Evolutionary conservation across 2,797 vertebrate species (phyloP).

Genomic region (Threskiornis aethiopicus): DNA sequence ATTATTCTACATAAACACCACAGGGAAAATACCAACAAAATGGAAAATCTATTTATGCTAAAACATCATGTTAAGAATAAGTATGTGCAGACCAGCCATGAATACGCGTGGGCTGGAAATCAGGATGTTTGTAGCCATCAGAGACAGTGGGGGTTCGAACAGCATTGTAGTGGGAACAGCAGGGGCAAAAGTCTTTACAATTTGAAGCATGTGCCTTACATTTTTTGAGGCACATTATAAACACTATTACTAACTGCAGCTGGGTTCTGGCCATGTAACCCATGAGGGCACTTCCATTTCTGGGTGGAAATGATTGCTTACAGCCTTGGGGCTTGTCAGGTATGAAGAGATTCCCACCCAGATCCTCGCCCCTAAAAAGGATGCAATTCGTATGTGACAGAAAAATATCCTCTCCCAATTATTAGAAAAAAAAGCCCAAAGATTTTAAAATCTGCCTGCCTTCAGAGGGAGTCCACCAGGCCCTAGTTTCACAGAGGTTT

Average conservation of each 20-base stretch:
- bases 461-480: neutral
- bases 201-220: neutral
- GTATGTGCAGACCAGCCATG: neutral
- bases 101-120: neutral
- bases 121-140: neutral
- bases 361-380: neutral
- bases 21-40: constrained; percentile 37
- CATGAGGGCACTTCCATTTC: neutral
- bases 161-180: constrained; percentile 1
- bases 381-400: fast-evolving
- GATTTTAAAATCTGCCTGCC: neutral
- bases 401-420: neutral
- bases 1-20: constrained; percentile 29
- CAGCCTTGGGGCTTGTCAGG: neutral
- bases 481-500: neutral
- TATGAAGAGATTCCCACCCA: neutral
- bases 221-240: neutral
- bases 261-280: neutral
- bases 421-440: neutral
- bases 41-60: constrained; percentile 22
- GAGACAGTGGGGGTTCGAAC: neutral
- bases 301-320: neutral
- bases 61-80: neutral
- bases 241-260: neutral
- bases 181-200: neutral